phyloP scores from a whole-genome alignment of 1,140 invertebrate genomes.

The Nilaparvata lugens region DNA sequence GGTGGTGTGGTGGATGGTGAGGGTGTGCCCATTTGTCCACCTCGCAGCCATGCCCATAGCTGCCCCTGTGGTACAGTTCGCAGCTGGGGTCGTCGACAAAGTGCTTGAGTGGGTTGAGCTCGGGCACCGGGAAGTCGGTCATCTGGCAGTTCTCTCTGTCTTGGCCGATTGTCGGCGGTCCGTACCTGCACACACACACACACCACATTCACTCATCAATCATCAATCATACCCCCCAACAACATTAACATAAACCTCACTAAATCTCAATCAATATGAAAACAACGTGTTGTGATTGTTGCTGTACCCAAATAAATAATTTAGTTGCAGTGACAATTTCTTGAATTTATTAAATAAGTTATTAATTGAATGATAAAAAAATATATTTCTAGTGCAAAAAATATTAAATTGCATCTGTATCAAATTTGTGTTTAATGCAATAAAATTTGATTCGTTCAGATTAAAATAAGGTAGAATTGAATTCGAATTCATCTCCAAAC shows the following conservation, averaged over 20 bases:
- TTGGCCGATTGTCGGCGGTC: constrained; percentile 47
- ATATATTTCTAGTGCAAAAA: too few relatives aligned
- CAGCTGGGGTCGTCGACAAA: constrained; percentile 49
- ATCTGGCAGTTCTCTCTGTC: constrained; percentile 59
- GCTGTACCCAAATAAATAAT: not conserved
- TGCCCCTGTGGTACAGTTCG: constrained; percentile 66
- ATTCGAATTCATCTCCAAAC: too few relatives aligned
- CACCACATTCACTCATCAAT: not conserved
- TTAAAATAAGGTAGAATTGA: too few relatives aligned
- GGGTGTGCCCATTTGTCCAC: constrained; percentile 36
- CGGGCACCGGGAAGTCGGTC: constrained; percentile 54
- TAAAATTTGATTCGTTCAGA: too few relatives aligned
- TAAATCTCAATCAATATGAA: not conserved
- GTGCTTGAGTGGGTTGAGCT: constrained; percentile 47
- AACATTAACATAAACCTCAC: too few relatives aligned
- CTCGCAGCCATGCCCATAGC: constrained; percentile 68
- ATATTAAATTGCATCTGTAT: too few relatives aligned
- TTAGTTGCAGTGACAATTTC: too few relatives aligned
- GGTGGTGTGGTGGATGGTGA: not conserved
- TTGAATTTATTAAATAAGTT: too few relatives aligned
- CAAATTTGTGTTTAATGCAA: too few relatives aligned
- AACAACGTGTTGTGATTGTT: not conserved
- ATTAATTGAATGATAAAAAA: too few relatives aligned
- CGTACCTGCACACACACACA: constrained; percentile 48
- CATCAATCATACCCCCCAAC: too few relatives aligned